phyloP scores from a whole-genome alignment of 2,113 vertebrate species.

The Leucosticte australis region DNA sequence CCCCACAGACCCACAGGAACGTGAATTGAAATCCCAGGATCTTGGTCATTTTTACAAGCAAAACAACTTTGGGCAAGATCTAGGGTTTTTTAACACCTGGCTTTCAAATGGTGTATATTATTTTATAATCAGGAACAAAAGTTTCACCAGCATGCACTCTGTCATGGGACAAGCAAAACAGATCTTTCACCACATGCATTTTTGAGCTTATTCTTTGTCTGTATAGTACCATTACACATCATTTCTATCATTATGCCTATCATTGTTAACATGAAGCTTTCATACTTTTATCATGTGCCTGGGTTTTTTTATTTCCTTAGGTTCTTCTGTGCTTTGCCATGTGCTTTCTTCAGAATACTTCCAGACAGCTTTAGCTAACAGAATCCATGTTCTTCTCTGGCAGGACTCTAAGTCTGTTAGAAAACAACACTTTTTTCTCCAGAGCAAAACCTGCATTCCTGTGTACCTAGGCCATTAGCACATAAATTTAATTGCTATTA shows the following conservation, averaged over 20 bases:
- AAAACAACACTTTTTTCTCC: slow-evolving; percentile 1
- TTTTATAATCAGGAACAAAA: slow-evolving; percentile 45
- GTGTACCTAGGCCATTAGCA: not conserved
- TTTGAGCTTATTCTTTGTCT: slow-evolving; percentile 20
- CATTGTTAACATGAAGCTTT: not conserved
- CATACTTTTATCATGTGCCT: slow-evolving; percentile 1
- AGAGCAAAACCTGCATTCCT: not conserved
- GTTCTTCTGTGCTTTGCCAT: not conserved
- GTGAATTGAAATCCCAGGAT: not conserved
- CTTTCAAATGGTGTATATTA: not conserved
- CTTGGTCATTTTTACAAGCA: not conserved
- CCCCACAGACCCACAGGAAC: not conserved
- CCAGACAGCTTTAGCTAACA: not conserved
- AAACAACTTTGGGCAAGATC: not conserved
- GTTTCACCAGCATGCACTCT: not conserved
- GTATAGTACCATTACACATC: not conserved
- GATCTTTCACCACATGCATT: not conserved
- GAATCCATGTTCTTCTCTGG: not conserved
- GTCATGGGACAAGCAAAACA: not conserved
- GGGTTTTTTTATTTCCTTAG: not conserved
- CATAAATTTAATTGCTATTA: slow-evolving; percentile 14
- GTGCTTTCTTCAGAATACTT: not conserved
- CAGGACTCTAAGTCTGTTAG: not conserved
- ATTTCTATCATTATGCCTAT: not conserved
- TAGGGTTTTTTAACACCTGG: not conserved